Percentiles rank a stretch among this genome's conserved stretches.
Conservation (phyloP, 2,888 invertebrate genomes). For the Drosophila paramelanica region DNA sequence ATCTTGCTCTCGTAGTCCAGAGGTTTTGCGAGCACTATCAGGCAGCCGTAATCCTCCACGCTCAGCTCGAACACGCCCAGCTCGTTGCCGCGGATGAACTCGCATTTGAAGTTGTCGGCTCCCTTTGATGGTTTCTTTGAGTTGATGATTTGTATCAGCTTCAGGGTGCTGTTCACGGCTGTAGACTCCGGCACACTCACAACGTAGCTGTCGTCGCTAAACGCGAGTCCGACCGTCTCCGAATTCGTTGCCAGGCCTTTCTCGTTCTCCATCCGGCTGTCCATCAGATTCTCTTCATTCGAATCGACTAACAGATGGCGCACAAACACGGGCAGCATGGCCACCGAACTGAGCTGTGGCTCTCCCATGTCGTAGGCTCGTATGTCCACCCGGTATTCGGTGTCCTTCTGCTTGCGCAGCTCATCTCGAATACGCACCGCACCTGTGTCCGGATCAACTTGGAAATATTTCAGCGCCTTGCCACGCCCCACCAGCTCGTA, state of each 20-base stretch:
- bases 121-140: slow-evolving; percentile 82
- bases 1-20: slow-evolving; percentile 92
- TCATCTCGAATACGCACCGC: slow-evolving; percentile 92
- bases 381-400: slow-evolving; percentile 95
- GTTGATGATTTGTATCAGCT: slow-evolving; percentile 84
- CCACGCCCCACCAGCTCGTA: slow-evolving; percentile 94
- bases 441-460: slow-evolving; percentile 94
- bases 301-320: slow-evolving; percentile 91
- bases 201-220: slow-evolving; percentile 94
- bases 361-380: slow-evolving; percentile 94
- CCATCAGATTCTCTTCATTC: slow-evolving; percentile 85
- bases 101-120: slow-evolving; percentile 89
- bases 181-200: slow-evolving; percentile 91
- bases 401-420: slow-evolving; percentile 93
- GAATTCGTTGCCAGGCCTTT: slow-evolving; percentile 80
- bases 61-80: slow-evolving; percentile 88
- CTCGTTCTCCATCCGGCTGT: slow-evolving; percentile 59
- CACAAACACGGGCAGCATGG: slow-evolving; percentile 92
- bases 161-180: slow-evolving; percentile 83
- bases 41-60: slow-evolving; percentile 93
- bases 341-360: slow-evolving; percentile 92
- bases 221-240: slow-evolving; percentile 89
- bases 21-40: slow-evolving; percentile 89
- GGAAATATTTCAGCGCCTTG: slow-evolving; percentile 93
- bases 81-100: slow-evolving; percentile 91